Conservation (phyloP, 2,797 vertebrate genomes). For the Pseudopleuronectes americanus region DNA sequence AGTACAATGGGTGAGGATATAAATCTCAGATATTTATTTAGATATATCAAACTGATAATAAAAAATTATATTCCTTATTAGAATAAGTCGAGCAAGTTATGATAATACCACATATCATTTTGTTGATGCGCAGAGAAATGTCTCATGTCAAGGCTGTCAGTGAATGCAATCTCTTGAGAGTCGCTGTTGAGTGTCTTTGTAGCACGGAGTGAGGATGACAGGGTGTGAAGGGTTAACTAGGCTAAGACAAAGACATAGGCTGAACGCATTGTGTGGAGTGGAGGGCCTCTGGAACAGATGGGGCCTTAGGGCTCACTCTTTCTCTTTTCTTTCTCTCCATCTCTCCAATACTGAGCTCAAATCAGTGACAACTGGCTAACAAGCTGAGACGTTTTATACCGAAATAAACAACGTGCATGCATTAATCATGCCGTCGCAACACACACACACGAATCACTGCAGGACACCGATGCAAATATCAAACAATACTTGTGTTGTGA, state of each 20-base stretch:
- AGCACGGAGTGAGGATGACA: slow-evolving; percentile 60
- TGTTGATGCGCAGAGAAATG: slow-evolving; percentile 34
- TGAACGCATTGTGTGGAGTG: slow-evolving; percentile 74
- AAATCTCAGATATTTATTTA: neutral
- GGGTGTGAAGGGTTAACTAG: slow-evolving; percentile 80
- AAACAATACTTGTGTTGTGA: slow-evolving; percentile 24
- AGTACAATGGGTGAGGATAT: slow-evolving; percentile 7
- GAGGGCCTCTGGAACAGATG: slow-evolving; percentile 75
- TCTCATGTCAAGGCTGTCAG: slow-evolving; percentile 46
- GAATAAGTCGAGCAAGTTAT: neutral
- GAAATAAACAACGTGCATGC: slow-evolving; percentile 40
- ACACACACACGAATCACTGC: slow-evolving; percentile 32
- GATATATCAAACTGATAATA: slow-evolving; percentile 1
- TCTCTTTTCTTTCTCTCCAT: slow-evolving; percentile 8
- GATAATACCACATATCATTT: neutral
- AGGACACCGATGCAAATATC: slow-evolving; percentile 45
- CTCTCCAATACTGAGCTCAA: slow-evolving; percentile 32
- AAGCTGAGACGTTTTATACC: slow-evolving; percentile 40
- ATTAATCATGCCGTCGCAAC: slow-evolving; percentile 53
- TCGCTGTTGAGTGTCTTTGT: slow-evolving; percentile 41
- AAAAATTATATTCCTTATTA: neutral
- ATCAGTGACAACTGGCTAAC: slow-evolving; percentile 44
- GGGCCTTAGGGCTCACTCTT: slow-evolving; percentile 51
- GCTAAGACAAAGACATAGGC: slow-evolving; percentile 81
- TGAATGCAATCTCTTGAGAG: slow-evolving; percentile 35